phyloP scores from a whole-genome alignment of 2,113 vertebrate genomes.

The Indri indri region DNA sequence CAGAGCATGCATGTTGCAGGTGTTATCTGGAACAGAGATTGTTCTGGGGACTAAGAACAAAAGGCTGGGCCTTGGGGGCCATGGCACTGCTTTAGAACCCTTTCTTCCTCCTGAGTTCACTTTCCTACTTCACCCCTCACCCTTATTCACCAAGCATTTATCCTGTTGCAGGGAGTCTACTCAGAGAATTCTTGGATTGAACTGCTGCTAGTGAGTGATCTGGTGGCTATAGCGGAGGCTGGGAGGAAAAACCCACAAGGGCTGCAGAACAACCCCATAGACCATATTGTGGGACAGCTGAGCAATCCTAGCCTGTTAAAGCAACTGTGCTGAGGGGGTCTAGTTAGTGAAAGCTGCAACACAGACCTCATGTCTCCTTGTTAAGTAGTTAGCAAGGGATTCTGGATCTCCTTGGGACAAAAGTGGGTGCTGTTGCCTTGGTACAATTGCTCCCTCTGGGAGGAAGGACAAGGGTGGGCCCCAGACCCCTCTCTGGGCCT shows the following conservation, averaged over 20 bases:
- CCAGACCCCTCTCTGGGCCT: no score
- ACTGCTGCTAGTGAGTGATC: not conserved
- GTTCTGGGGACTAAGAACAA: not conserved
- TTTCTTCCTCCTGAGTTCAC: not conserved
- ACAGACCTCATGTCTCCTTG: not conserved
- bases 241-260: not conserved
- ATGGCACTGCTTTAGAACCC: not conserved
- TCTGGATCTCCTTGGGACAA: no score
- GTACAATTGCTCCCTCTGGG: no score
- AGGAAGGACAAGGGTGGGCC: no score
- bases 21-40: not conserved
- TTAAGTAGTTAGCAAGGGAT: no score
- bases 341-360: not conserved
- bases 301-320: not conserved
- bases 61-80: not conserved
- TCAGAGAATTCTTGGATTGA: not conserved
- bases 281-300: no score
- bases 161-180: not conserved
- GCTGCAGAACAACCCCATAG: not conserved
- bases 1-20: not conserved
- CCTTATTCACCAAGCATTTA: not conserved
- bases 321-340: not conserved
- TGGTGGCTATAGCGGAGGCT: not conserved
- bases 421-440: no score
- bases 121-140: accelerated